A percentile compares a stretch with the other conserved stretches of the same genome.
Conservation (phyloP, 2,797 vertebrate species). For the Pipistrellus kuhlii region DNA sequence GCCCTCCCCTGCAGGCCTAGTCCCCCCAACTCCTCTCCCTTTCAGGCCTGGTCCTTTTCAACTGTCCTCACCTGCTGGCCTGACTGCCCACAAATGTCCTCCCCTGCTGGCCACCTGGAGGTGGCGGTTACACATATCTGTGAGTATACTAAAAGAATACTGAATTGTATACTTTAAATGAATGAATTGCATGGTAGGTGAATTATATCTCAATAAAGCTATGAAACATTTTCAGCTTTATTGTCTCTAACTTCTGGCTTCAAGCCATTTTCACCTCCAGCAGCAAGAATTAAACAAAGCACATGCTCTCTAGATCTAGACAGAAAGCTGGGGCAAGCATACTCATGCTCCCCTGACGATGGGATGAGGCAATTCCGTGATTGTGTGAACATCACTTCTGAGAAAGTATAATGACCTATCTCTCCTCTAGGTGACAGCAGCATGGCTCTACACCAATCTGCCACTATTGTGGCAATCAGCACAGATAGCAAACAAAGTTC, state of each 20-base stretch:
- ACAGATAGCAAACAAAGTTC: background rate
- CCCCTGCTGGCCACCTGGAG: too few species aligned
- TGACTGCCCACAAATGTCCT: too few species aligned
- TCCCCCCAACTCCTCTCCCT: too few species aligned
- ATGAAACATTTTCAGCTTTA: background rate
- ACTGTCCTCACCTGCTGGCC: too few species aligned
- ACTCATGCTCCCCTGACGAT: rapidly evolving
- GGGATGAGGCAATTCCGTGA: background rate
- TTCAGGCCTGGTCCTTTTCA: too few species aligned
- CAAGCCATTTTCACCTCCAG: rapidly evolving
- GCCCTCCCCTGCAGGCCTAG: too few species aligned
- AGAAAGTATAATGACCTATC: background rate
- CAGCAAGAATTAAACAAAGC: background rate
- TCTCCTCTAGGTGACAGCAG: background rate
- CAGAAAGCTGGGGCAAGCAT: background rate
- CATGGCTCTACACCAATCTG: too few species aligned
- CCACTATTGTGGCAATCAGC: background rate
- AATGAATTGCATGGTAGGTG: rapidly evolving
- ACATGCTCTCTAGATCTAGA: background rate
- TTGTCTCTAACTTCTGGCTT: background rate
- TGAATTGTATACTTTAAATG: background rate
- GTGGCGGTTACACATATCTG: rapidly evolving
- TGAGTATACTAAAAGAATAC: background rate
- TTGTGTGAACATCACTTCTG: background rate
- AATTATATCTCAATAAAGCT: background rate